Evolutionary conservation across 2,113 vertebrate species (phyloP).

Genomic region (Struthio camelus): DNA sequence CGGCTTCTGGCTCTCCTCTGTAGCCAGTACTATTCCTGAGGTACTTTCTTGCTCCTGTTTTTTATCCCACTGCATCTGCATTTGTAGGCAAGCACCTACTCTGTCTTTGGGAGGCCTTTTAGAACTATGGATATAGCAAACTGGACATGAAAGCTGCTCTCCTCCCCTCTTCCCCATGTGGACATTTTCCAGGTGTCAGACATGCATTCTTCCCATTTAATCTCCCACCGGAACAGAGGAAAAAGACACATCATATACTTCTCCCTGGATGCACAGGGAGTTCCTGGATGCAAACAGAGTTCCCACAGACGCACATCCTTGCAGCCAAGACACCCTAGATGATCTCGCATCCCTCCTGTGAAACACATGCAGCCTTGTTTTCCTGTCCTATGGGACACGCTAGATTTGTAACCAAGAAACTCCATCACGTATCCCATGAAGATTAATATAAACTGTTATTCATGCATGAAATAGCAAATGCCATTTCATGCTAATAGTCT

Average conservation of each 20-base stretch:
- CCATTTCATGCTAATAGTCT: not conserved
- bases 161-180: not conserved
- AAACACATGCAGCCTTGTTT: not conserved
- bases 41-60: not conserved
- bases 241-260: not conserved
- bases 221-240: not conserved
- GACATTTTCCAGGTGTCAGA: no score
- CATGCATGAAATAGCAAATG: no score
- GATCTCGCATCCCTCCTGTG: no score
- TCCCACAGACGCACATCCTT: not conserved
- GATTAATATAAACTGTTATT: not conserved
- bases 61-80: not conserved
- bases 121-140: not conserved
- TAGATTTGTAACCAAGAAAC: not conserved
- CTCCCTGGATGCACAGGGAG: not conserved
- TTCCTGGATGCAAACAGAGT: no score
- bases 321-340: not conserved
- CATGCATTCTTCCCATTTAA: not conserved
- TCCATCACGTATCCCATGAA: not conserved
- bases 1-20: not conserved
- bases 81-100: not conserved
- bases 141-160: not conserved
- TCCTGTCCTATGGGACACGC: not conserved
- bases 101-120: not conserved
- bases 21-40: not conserved